Evolutionary conservation across 2,888 invertebrate species (phyloP), one percentile per base, ranked within the genome.

Genomic region (Keiferia lycopersicella): DNA sequence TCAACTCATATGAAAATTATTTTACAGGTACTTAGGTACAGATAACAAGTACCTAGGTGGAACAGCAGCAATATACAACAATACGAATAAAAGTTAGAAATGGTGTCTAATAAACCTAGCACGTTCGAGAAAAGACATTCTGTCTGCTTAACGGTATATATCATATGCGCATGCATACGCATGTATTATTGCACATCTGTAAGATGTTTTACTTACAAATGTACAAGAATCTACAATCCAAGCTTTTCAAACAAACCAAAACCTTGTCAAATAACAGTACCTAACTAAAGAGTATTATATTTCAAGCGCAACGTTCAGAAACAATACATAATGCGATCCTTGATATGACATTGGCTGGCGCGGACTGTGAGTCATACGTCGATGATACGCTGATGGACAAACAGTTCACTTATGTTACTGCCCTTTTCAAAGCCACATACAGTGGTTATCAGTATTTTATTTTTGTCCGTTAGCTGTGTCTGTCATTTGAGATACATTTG

Each of bases 371-470:
- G 26, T 53, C 51, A 53, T 53, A 11, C 22, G 51, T 12, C 48
- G 51, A 53, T 22, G 51, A 53, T 26, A 53, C 51, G 22, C 26
- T 53, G 51, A 53, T 53, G 20, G 51, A 22, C 51, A 20, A 22
- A 53, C 22, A 26, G 51, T 53, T 53, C 26, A 51, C 12, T 51
- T 12, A 22, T 34, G 22, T 53, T 14, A 14, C 12, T 53, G 22
- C 14, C 51, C 22, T 12, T 20, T 22, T 22, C 12, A 53, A 53
- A 22, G 22, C 12, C 14, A 20, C 6, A 45, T 16, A 16, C 45
- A 45, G n/a, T 45, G 7, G n/a, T n/a, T 45, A n/a, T 45, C 16
- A n/a, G 7, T 16, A 45, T 34, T 34, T 34, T 34, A 4, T 34
- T 34, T 34, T 4, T 34, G 8, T 34, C 34, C 34, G 34, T 34